phyloP scores from a whole-genome alignment of 1,140 invertebrate species.

The Physella acuta region DNA sequence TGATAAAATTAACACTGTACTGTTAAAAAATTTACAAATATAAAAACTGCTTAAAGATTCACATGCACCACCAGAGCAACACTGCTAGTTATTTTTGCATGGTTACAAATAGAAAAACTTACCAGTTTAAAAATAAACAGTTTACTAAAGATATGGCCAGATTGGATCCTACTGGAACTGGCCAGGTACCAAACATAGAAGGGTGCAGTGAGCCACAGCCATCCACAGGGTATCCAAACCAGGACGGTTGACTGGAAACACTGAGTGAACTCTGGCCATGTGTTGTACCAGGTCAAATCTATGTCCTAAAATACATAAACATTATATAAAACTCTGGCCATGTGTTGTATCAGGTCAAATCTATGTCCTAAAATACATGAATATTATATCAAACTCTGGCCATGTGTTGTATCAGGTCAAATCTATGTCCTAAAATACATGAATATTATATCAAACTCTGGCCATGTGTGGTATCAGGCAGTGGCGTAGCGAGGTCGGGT shows the following conservation, averaged over 20 bases:
- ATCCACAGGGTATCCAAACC: constrained; percentile 83
- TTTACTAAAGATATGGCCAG: background rate
- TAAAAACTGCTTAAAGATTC: background rate
- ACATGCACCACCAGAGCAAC: background rate
- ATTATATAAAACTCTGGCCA: background rate
- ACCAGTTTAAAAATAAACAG: constrained; percentile 14
- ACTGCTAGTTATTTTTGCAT: background rate
- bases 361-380: background rate
- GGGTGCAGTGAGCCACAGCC: constrained; percentile 77
- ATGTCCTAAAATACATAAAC: constrained; percentile 10
- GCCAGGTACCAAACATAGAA: constrained; percentile 71
- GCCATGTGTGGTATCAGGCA: too few species aligned
- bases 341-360: background rate
- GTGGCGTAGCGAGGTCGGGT: too few species aligned
- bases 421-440: background rate
- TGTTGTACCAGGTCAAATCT: constrained; percentile 32
- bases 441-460: too few species aligned
- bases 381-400: background rate
- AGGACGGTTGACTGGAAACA: constrained; percentile 69
- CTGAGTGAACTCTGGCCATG: constrained; percentile 48
- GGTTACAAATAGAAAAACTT: background rate
- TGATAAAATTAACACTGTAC: too few species aligned
- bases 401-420: background rate
- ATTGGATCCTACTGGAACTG: background rate
- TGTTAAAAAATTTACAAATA: background rate